Percentiles rank a stretch among this genome's conserved stretches.
Conservation (phyloP, 2,888 invertebrate genomes). For the Coecobrya sp. region DNA sequence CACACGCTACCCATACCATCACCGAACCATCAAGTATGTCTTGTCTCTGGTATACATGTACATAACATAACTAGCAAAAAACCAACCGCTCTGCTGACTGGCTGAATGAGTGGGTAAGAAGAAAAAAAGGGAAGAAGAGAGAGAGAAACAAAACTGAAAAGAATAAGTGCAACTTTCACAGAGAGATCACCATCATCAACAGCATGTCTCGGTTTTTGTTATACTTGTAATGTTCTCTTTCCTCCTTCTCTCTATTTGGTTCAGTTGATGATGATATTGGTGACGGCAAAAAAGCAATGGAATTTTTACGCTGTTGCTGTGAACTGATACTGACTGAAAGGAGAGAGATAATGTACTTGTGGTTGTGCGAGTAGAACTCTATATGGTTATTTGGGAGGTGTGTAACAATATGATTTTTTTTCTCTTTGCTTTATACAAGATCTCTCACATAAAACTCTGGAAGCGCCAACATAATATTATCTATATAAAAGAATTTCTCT, state of each 20-base stretch:
- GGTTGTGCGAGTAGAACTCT: conserved; percentile 10
- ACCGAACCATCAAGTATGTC: conserved; percentile 33
- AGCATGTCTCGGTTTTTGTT: conserved; percentile 71
- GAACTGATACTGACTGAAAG: conserved; percentile 61
- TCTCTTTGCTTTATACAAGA: conserved; percentile 29
- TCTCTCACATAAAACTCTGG: background rate
- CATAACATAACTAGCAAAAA: conserved; percentile 64
- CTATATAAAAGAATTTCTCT: conserved; percentile 35
- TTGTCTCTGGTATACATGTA: conserved; percentile 26
- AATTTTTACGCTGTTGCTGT: conserved; percentile 73
- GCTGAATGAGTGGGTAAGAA: conserved; percentile 18
- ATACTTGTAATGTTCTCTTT: conserved; percentile 62
- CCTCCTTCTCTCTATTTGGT: conserved; percentile 34
- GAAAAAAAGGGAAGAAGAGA: background rate
- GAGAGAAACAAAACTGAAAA: conserved; percentile 56
- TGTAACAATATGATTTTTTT: conserved; percentile 50
- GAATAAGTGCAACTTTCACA: conserved; percentile 77
- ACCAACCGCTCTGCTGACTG: conserved; percentile 46
- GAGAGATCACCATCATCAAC: conserved; percentile 76
- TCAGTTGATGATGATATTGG: conserved; percentile 18
- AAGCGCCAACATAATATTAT: conserved; percentile 48
- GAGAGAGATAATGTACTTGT: conserved; percentile 70
- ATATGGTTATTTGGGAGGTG: conserved; percentile 44
- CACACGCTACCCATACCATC: conserved; percentile 56
- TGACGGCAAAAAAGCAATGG: conserved; percentile 33